Evolutionary conservation across 2,113 vertebrate genomes (phyloP).

Genomic region (Elachura formosa): DNA sequence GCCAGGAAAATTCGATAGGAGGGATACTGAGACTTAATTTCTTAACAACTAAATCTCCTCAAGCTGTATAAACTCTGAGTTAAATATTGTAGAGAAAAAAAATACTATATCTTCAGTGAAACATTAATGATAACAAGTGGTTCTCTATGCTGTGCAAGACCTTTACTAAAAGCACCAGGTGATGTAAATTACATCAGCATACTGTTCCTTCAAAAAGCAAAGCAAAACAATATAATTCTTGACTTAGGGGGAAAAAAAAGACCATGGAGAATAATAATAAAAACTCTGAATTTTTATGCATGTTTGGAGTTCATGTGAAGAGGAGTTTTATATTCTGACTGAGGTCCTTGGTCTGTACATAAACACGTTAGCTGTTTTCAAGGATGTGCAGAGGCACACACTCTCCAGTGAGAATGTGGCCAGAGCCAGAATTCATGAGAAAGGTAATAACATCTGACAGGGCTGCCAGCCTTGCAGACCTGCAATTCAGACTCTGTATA

Average conservation of each 20-base stretch:
- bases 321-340: background rate
- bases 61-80: background rate
- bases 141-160: background rate
- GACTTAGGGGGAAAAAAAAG: rapidly evolving
- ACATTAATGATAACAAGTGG: background rate
- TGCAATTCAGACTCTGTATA: background rate
- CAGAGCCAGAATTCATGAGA: background rate
- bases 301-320: background rate
- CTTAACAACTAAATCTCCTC: background rate
- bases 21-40: background rate
- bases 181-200: background rate
- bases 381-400: background rate
- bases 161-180: background rate
- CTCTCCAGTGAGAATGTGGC: background rate
- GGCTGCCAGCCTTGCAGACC: background rate
- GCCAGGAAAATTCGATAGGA: background rate
- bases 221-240: background rate
- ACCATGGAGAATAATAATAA: background rate
- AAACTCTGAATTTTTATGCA: background rate
- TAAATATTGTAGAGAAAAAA: background rate
- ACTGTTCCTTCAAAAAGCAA: background rate
- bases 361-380: background rate
- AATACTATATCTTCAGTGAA: background rate
- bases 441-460: background rate
- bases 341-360: background rate